Evolutionary conservation across 2,888 invertebrate genomes (phyloP).

Genomic region (Taenaris catops): DNA sequence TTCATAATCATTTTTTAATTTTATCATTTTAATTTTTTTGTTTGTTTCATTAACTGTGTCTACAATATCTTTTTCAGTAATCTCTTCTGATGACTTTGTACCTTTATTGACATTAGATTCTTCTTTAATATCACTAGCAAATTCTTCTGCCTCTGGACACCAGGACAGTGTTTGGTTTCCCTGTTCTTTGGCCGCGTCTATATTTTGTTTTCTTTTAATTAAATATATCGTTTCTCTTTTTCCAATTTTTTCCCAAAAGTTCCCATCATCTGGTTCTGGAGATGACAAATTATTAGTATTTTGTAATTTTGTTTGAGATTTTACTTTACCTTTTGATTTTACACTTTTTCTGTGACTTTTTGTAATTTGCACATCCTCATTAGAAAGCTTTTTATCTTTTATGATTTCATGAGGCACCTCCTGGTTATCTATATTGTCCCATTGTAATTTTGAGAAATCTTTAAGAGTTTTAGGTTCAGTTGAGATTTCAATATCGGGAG

Average conservation of each 20-base stretch:
- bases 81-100: not conserved
- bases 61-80: not conserved
- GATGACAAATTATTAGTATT: conserved; percentile 36
- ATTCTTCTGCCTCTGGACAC: conserved; percentile 55
- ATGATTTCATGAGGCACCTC: not conserved
- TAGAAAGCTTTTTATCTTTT: not conserved
- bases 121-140: conserved; percentile 11
- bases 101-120: not conserved
- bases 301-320: conserved; percentile 28
- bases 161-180: conserved; percentile 52
- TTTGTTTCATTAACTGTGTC: conserved; percentile 8
- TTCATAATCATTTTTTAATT: not conserved
- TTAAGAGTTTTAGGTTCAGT: conserved; percentile 20
- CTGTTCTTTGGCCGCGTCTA: conserved; percentile 60
- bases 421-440: too few species aligned
- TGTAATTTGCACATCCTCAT: conserved; percentile 3
- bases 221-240: conserved; percentile 83
- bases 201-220: conserved; percentile 72
- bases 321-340: conserved; percentile 34
- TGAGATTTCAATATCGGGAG: conserved; percentile 14
- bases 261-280: conserved; percentile 66
- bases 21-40: not conserved
- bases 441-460: not conserved
- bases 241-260: conserved; percentile 84
- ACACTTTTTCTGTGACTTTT: conserved; percentile 29